phyloP scores from a whole-genome alignment of 2,888 invertebrate species.

The Lagria hirta region DNA sequence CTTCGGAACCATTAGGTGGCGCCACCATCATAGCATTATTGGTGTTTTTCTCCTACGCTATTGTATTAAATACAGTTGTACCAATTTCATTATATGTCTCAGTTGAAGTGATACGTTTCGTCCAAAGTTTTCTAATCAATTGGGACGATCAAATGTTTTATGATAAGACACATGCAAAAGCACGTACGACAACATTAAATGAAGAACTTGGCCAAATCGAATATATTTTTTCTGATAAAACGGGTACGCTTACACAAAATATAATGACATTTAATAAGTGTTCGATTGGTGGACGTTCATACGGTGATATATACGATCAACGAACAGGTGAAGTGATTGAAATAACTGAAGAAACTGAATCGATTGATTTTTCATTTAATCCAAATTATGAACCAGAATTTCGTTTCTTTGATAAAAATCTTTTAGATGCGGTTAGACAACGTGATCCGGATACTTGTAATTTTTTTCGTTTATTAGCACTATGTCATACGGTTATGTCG shows the following conservation, averaged over 20 bases:
- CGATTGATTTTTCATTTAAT: constrained; percentile 94
- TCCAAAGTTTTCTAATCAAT: constrained; percentile 97
- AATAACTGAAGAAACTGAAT: constrained; percentile 76
- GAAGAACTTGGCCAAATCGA: constrained; percentile 98
- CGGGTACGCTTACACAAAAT: constrained; percentile 98
- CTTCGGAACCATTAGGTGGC: constrained; percentile 77
- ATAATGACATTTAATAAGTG: constrained; percentile 99
- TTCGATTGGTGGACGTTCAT: constrained; percentile 87
- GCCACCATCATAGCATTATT: constrained; percentile 92
- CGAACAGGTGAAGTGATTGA: constrained; percentile 85
- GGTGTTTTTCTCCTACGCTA: constrained; percentile 99
- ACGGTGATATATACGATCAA: constrained; percentile 89
- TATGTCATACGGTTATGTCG: constrained; percentile 99
- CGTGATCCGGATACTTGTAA: constrained; percentile 76
- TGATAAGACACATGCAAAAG: constrained; percentile 87
- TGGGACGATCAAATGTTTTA: constrained; percentile 99
- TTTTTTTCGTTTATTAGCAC: constrained; percentile 85
- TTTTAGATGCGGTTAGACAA: constrained; percentile 79
- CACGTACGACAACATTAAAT: constrained; percentile 96
- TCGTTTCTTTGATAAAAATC: constrained; percentile 86
- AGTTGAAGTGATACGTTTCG: constrained; percentile 95
- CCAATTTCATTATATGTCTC: constrained; percentile 98
- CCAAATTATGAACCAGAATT: constrained; percentile 89
- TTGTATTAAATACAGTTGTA: constrained; percentile 98
- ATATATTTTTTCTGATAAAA: constrained; percentile 99